Percentiles rank a stretch among this genome's conserved stretches.
Conservation (phyloP, 2,797 vertebrate species). For the Rhinogobio ventralis region DNA sequence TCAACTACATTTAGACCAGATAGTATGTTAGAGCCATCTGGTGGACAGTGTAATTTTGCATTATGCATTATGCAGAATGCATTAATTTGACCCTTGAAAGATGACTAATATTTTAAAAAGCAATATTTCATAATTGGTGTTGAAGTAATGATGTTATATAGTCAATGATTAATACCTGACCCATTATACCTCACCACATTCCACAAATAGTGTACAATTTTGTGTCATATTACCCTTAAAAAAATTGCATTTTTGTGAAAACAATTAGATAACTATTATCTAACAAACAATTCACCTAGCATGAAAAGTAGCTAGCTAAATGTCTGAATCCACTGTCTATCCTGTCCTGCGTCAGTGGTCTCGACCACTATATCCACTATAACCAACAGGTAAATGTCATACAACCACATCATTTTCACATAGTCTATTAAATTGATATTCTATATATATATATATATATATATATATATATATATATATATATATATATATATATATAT, state of each 20-base stretch:
- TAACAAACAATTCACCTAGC: background rate
- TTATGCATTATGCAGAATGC: background rate
- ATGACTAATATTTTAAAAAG: constrained; percentile 22
- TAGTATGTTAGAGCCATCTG: constrained; percentile 43
- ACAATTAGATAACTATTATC: background rate
- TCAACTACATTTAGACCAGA: constrained; percentile 1
- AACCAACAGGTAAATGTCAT: background rate
- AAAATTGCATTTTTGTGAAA: background rate
- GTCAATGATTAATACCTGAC: background rate
- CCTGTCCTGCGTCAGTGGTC: background rate
- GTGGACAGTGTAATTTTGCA: constrained; percentile 22
- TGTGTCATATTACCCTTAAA: background rate
- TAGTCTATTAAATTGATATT: background rate
- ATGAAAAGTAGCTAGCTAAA: background rate
- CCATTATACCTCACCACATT: background rate
- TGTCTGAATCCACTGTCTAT: background rate
- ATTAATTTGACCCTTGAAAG: background rate
- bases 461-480: too few relatives aligned
- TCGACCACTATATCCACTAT: background rate
- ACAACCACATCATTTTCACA: background rate
- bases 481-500: too few relatives aligned
- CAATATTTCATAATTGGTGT: background rate
- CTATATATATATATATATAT: too few relatives aligned
- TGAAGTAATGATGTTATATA: constrained; percentile 14
- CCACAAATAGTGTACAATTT: background rate